phyloP scores from a whole-genome alignment of 2,113 vertebrate species.

The Centropus bengalensis region DNA sequence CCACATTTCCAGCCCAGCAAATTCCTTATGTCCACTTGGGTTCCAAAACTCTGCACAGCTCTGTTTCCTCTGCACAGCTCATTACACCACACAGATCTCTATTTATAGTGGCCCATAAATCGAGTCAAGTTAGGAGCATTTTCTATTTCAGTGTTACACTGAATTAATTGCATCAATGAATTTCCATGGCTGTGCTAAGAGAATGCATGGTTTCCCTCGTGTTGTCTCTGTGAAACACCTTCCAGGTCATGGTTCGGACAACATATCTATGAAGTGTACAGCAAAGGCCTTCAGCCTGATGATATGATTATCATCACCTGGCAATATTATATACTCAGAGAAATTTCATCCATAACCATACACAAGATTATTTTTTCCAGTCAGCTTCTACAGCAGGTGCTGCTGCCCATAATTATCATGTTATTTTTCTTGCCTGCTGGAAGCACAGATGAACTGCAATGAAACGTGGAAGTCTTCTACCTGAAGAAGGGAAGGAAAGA shows the following conservation, averaged over 20 bases:
- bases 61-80: neutral
- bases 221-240: neutral
- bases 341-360: neutral
- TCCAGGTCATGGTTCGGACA: neutral
- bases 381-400: neutral
- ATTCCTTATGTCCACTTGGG: neutral
- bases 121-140: neutral
- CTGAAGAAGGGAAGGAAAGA: neutral
- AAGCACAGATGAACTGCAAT: neutral
- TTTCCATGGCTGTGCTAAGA: neutral
- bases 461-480: neutral
- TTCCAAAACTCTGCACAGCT: too few relatives aligned
- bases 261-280: neutral
- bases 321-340: neutral
- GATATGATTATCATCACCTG: neutral
- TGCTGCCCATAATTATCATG: neutral
- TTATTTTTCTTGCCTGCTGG: neutral
- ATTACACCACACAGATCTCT: neutral
- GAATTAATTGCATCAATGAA: neutral
- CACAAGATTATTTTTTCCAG: neutral
- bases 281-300: neutral
- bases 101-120: neutral
- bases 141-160: neutral
- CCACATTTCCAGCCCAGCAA: neutral
- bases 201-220: neutral